Base-by-base conservation (phyloP, 1,140 invertebrate species). In the Ditylenchus dipsaci region DNA sequence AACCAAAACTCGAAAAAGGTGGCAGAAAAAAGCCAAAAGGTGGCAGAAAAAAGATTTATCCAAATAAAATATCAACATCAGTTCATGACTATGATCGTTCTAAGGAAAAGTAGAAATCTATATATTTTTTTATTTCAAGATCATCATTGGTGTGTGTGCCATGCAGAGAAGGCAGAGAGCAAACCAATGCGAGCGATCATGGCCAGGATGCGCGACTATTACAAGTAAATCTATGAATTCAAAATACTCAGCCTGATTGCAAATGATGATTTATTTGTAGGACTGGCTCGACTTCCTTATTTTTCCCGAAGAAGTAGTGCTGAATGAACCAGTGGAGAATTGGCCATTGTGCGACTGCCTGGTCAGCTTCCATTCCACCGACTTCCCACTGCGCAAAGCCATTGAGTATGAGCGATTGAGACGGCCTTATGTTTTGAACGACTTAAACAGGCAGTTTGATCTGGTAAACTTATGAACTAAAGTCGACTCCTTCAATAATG, bases 301-400 rank as follows among this genome's bases (percentile, higher is more conserved):
- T 23, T 82, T 81, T 56, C 76, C 79, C 0, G 79, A 98, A 86
- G 90, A 93, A 82, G 90, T 93, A 76, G 95, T 95, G 85, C 86
- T 95, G 72, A 90, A 93, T 88, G 89, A 92, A 85, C 90, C 93
- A 1, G 92, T 99, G 11, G 93, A 98, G 84, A 90, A 97, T 80
- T 99, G 96, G 96, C 95, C 95, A 1, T 86, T 92, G 21, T 94
- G 93, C 82, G 95, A 99, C 85, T 97, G 93, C 82, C 87, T 99
- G 17, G 93, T 99, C 68, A 95, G 93, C 68, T 99, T 99, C 84
- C 95, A 98, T 84, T 97, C 95, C 0, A 93, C 95, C 86, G 82
- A 78, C 63, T 99, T 97, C 86, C 95, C 93, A 3, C 86, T 96
- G 66, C 92, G 94, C 78, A 99, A 98, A 87, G 94, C 95, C n/a